Evolutionary conservation across 1,140 invertebrate species (phyloP), one percentile per base, ranked within the genome.

Genomic region (Phymorhynchus buccinoides): DNA sequence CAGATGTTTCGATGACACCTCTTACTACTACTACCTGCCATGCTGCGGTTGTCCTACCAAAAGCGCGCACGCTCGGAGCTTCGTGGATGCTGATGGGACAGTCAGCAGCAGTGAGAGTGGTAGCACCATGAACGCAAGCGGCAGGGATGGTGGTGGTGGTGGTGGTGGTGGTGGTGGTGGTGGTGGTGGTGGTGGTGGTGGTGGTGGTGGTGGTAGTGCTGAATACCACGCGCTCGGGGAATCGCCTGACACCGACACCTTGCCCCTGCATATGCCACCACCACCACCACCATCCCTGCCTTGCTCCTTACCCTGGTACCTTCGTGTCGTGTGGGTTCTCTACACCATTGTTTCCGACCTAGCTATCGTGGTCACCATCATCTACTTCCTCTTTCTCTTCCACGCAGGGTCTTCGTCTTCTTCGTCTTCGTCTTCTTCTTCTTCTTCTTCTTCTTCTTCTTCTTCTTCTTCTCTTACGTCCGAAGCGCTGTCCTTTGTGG

Each of bases 241-340:
- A 4, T 62, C 56, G 48, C 12, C 48, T 0, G 48, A 52, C 48
- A 9, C 56, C 16, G n/a, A n/a, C 14, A 9, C 56, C 16, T 52
- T 27, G 41, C 35, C 56, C 16, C 22, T 52, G 48, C 48, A 52
- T 0, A 52, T 9, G 56, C 4, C 12, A 27, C 18, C 56, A 14
- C 18, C 22, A 4, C n/a, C 56, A 1, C 22, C 56, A 62, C 18
- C 22, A 9, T 35, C 37, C 42, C 42, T 30, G 39, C 89, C 88
- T 27, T 90, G 87, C 48, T 35, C 37, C 42, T 48, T 30, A 37
- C 89, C 88, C 22, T 90, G 87, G 88, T 88, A 91, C 37, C 35
- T 88, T n/a, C 88, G 87, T 78, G 27, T 90, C 18, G 80, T 89
- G 30, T 92, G 91, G 91, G 68, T 92, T 30, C 75, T 91, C 14